Evolutionary conservation across 1,140 invertebrate species (phyloP).

Genomic region (Drosophila suzukii): DNA sequence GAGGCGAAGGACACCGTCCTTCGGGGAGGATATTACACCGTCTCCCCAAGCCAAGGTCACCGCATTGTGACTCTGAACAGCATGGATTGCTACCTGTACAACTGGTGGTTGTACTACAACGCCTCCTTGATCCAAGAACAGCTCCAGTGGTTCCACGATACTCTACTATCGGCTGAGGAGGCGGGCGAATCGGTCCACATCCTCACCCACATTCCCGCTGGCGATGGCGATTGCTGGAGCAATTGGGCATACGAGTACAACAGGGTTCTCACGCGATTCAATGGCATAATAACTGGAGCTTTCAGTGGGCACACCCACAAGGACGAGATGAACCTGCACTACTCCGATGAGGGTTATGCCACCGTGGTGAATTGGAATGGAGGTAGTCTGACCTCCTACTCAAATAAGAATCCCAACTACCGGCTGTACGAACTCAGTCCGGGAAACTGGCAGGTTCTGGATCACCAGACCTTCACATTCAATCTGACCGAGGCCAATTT

Average conservation of each 20-base stretch:
- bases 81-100: constrained; percentile 89
- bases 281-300: constrained; percentile 88
- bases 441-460: constrained; percentile 87
- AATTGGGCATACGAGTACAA: constrained; percentile 88
- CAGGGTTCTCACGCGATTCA: constrained; percentile 85
- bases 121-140: constrained; percentile 85
- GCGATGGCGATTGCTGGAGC: constrained; percentile 87
- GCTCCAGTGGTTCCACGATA: constrained; percentile 90
- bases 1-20: constrained; percentile 86
- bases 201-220: constrained; percentile 92
- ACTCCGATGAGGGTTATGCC: constrained; percentile 85
- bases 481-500: constrained; percentile 92
- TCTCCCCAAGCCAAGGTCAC: constrained; percentile 87
- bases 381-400: constrained; percentile 89
- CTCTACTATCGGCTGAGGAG: constrained; percentile 89
- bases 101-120: constrained; percentile 87
- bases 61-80: constrained; percentile 90
- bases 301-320: constrained; percentile 93
- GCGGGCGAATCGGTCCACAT: constrained; percentile 91
- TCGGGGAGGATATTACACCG: constrained; percentile 89
- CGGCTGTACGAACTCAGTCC: constrained; percentile 89
- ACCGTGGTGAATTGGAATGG: constrained; percentile 90
- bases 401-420: constrained; percentile 92
- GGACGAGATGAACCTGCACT: constrained; percentile 90
- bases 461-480: constrained; percentile 90